Base-by-base conservation (phyloP, 1,140 invertebrate species). In the Chironomus tepperi region DNA sequence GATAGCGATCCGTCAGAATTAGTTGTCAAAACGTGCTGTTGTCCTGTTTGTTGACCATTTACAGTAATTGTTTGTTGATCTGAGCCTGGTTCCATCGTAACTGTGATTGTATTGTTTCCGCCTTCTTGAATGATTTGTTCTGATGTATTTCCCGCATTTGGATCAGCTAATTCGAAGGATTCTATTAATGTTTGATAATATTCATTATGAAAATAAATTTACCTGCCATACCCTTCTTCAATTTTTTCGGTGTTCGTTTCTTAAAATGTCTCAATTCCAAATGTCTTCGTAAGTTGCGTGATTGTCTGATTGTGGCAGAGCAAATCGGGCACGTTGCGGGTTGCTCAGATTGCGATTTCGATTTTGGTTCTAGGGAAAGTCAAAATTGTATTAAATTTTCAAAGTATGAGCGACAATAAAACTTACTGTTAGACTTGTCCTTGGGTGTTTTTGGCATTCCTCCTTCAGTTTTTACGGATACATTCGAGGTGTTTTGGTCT, bases 281-380 rank as follows among this genome's bases (percentile, higher is more conserved):
- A 77, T 87, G 87, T 77, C 87, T 82, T 34, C 87, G 82, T 73
- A 88, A 78, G 77, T 87, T 88, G 73, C 86, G 81, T 10, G 86
- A 86, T 77, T 88, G 87, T 74, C 86, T 82, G 73, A 88, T 84
- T 73, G 86, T 85, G 72, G 86, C 84, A 75, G 86, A 86, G 75
- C 87, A 88, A 12, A 88, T 80, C 57, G 87, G 87, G 82, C 87
- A 88, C 75, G 86, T 84, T 24, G 86, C 87, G 34, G 87, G 87
- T 81, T 87, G 87, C 79, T 88, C 87, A 16, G 87, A 88, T 74
- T 87, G 86, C 43, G 86, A 86, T 70, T 86, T 83, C 64, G 84
- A 82, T 78, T 86, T 85, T 7, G 83, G 79, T 77, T 82, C 80
- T 81, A 75, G 0, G 57, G 24, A 57, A 70, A 34, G 24, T 34